Percentiles rank a stretch among this genome's conserved stretches.
phyloP scores from a whole-genome alignment of 2,888 invertebrate species.

The Zhengitettix transpicula region DNA sequence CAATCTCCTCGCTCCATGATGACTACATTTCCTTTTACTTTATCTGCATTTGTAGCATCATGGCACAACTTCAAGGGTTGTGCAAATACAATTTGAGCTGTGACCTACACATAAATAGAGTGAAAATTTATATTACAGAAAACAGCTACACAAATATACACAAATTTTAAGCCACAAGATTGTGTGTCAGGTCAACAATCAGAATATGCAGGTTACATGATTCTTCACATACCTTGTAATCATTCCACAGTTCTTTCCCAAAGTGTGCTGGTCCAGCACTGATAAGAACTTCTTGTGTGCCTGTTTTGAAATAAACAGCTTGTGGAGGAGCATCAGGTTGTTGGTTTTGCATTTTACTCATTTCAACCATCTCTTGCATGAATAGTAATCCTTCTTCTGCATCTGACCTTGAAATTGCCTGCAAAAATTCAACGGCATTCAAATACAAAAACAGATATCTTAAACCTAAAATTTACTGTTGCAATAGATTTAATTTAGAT shows the following conservation, averaged over 20 bases:
- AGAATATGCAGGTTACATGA: neutral
- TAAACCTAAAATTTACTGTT: too few species aligned
- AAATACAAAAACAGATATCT: too few species aligned
- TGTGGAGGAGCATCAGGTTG: slow-evolving; percentile 38
- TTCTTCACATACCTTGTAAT: slow-evolving; percentile 24
- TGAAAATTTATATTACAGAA: too few species aligned
- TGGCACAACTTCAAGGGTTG: slow-evolving; percentile 48
- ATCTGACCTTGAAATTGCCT: slow-evolving; percentile 74
- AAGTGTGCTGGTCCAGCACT: slow-evolving; percentile 85
- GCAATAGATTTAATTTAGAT: neutral
- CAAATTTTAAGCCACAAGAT: neutral
- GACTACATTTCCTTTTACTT: slow-evolving; percentile 55
- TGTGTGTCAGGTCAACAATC: neutral
- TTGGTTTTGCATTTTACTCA: slow-evolving; percentile 54
- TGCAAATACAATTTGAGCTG: slow-evolving; percentile 46
- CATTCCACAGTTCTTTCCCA: slow-evolving; percentile 52
- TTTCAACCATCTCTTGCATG: slow-evolving; percentile 93
- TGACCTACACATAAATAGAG: slow-evolving; percentile 27
- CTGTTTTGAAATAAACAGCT: slow-evolving; percentile 30
- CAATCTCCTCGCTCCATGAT: slow-evolving; percentile 84
- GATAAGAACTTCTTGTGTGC: slow-evolving; percentile 24
- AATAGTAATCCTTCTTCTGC: slow-evolving; percentile 86
- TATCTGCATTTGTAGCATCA: slow-evolving; percentile 37
- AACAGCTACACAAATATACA: too few species aligned
- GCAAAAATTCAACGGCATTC: slow-evolving; percentile 10